Conservation (phyloP, 2,113 vertebrate genomes). For the Protobothrops flavoviridis region DNA sequence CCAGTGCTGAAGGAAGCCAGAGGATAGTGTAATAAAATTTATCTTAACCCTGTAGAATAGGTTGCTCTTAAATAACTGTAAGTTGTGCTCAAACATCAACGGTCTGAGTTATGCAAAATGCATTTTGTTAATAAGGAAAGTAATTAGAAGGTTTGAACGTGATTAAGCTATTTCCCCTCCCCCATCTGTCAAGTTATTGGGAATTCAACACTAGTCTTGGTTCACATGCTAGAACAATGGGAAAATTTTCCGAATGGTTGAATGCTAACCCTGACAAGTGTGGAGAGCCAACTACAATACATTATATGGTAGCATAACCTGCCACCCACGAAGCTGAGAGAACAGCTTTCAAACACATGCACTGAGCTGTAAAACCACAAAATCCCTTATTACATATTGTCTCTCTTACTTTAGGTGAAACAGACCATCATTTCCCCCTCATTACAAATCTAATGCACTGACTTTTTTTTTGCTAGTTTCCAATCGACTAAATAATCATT, state of each 20-base stretch:
- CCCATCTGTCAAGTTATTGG: slow-evolving; percentile 75
- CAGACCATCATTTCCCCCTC: slow-evolving; percentile 68
- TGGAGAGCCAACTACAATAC: slow-evolving; percentile 97
- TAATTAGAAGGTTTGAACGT: slow-evolving; percentile 83
- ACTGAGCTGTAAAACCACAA: slow-evolving; percentile 94
- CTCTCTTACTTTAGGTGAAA: slow-evolving; percentile 87
- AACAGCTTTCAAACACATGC: slow-evolving; percentile 91
- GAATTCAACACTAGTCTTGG: slow-evolving; percentile 83
- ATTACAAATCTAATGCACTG: background rate
- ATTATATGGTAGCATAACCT: slow-evolving; percentile 91
- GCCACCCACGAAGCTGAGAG: slow-evolving; percentile 98
- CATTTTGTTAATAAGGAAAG: slow-evolving; percentile 78
- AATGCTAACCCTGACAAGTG: slow-evolving; percentile 94
- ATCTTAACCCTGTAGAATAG: slow-evolving; percentile 58
- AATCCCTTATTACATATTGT: slow-evolving; percentile 93
- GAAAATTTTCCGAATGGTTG: slow-evolving; percentile 96
- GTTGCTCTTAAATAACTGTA: slow-evolving; percentile 49
- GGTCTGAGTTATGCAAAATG: slow-evolving; percentile 50
- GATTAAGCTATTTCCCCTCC: slow-evolving; percentile 76
- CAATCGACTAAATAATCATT: slow-evolving; percentile 52
- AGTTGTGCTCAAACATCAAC: slow-evolving; percentile 54
- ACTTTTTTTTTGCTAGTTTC: slow-evolving; percentile 56
- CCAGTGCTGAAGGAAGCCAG: slow-evolving; percentile 71
- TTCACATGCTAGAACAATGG: slow-evolving; percentile 95
- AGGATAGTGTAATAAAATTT: slow-evolving; percentile 67